A percentile compares a stretch with the other conserved stretches of the same genome.
phyloP scores from a whole-genome alignment of 2,113 vertebrate genomes.

The Rostratula benghalensis region DNA sequence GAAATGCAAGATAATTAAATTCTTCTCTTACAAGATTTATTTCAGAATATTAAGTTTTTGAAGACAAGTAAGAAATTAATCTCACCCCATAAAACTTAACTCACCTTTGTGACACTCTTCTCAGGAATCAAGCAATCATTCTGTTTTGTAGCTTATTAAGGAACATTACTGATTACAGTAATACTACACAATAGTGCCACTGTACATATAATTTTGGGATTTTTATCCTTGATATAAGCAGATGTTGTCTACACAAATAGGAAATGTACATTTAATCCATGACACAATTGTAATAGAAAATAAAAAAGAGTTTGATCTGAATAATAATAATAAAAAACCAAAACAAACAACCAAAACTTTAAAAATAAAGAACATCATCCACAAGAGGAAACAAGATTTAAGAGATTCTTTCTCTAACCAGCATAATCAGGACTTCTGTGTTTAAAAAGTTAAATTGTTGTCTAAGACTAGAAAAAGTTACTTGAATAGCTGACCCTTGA shows the following conservation, averaged over 20 bases:
- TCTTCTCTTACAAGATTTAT: constrained; percentile 20
- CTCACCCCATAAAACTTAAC: background rate
- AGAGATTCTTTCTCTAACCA: background rate
- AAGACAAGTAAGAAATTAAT: background rate
- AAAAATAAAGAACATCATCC: background rate
- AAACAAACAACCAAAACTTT: background rate
- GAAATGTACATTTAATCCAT: background rate
- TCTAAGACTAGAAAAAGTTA: background rate
- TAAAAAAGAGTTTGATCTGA: background rate
- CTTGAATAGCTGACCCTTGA: background rate
- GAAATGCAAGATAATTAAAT: constrained; percentile 36
- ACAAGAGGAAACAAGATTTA: background rate
- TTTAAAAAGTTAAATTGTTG: background rate
- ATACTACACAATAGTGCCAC: background rate
- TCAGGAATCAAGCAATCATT: background rate
- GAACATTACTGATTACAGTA: background rate
- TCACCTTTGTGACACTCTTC: background rate
- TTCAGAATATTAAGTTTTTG: background rate
- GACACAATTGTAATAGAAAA: background rate
- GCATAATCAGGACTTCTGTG: background rate
- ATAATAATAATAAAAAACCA: background rate
- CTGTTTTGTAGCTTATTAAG: background rate
- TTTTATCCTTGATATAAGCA: background rate
- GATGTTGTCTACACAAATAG: background rate
- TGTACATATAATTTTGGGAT: background rate